These are phyloP conservation scores for Galeruca laticollis DNA, from an alignment of 2,888 invertebrate species.

Conservation along the genomic window DNA sequence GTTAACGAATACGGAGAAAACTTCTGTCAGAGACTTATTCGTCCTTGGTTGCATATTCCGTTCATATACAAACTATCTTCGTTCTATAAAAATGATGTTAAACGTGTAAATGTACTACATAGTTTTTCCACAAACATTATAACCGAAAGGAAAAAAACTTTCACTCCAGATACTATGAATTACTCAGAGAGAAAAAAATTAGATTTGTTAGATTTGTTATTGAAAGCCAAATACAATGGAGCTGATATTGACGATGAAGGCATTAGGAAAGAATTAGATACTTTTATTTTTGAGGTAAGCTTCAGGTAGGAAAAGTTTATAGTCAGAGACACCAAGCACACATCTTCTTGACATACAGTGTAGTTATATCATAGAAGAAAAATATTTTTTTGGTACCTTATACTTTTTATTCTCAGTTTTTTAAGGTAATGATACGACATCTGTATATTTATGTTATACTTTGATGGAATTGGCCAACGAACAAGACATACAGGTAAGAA, in stretches of 20 bases:
- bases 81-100: slow-evolving; percentile 22
- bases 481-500: slow-evolving; percentile 21
- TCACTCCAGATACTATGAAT: slow-evolving; percentile 8
- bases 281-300: slow-evolving; percentile 71
- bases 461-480: slow-evolving; percentile 41
- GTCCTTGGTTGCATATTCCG: slow-evolving; percentile 39
- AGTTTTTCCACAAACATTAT: slow-evolving; percentile 43
- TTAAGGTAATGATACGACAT: slow-evolving; percentile 76
- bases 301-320: too few species aligned
- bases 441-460: slow-evolving; percentile 59
- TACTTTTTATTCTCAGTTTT: slow-evolving; percentile 43
- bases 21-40: slow-evolving; percentile 30
- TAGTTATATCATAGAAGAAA: too few species aligned
- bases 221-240: slow-evolving; percentile 68
- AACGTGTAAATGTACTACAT: slow-evolving; percentile 33
- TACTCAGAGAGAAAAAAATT: slow-evolving; percentile 57
- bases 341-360: too few species aligned
- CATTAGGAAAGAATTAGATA: slow-evolving; percentile 73
- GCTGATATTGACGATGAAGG: slow-evolving; percentile 68
- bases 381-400: too few species aligned
- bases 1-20: slow-evolving; percentile 38
- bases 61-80: slow-evolving; percentile 18
- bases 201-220: slow-evolving; percentile 71
- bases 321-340: too few species aligned
- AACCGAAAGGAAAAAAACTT: slow-evolving; percentile 36